These are phyloP conservation scores for Melanotus villosus DNA, from an alignment of 2,888 invertebrate genomes.

Conservation along the genomic window DNA sequence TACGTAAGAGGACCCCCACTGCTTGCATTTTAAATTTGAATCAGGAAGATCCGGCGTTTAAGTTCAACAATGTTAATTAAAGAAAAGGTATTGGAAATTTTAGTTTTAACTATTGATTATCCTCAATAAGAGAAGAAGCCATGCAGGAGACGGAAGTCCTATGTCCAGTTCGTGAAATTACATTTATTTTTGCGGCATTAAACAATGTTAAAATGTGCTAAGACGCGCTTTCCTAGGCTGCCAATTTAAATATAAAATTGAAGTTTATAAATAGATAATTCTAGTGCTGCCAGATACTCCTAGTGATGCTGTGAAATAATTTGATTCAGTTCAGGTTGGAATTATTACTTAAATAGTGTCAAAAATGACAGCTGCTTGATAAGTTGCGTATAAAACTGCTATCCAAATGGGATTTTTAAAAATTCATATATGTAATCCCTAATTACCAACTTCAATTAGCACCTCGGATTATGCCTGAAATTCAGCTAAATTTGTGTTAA, in stretches of 20 bases:
- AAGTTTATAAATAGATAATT: slow-evolving; percentile 15
- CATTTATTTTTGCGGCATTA: not conserved
- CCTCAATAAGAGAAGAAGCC: slow-evolving; percentile 1
- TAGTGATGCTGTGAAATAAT: not conserved
- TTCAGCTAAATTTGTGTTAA: no score
- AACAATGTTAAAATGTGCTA: not conserved
- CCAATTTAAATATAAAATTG: slow-evolving; percentile 12
- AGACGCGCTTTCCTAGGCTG: not conserved
- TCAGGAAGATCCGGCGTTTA: slow-evolving; percentile 62
- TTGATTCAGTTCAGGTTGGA: not conserved
- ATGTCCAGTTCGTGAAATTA: not conserved
- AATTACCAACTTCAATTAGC: no score
- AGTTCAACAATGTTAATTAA: slow-evolving; percentile 2
- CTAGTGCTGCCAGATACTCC: slow-evolving; percentile 13
- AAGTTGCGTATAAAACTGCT: no score
- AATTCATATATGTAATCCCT: no score
- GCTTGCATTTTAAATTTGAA: slow-evolving; percentile 63
- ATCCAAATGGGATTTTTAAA: no score
- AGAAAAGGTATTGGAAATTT: not conserved
- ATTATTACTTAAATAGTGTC: no score
- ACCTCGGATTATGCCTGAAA: no score
- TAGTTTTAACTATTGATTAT: not conserved
- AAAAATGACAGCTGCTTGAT: no score
- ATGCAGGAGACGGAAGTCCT: not conserved
- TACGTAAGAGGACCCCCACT: slow-evolving; percentile 38